Conservation (phyloP, 2,113 vertebrate species). For the Mesoclemmys tuberculata region DNA sequence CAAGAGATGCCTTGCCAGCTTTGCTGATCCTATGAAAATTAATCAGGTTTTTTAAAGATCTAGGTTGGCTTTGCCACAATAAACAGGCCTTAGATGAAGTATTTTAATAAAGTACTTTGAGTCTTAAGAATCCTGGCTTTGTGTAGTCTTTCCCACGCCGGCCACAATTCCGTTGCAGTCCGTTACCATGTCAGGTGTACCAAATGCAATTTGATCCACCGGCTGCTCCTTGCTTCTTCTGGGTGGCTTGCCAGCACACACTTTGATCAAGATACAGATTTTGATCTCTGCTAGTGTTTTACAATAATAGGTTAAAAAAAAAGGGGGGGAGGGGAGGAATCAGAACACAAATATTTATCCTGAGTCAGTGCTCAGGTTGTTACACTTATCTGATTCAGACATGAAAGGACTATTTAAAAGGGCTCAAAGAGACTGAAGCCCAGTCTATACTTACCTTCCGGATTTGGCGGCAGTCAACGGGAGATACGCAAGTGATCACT, state of each 20-base stretch:
- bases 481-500: too few species aligned
- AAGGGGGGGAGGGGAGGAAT: background rate
- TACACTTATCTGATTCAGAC: background rate
- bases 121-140: background rate
- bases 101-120: constrained; percentile 46
- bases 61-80: constrained; percentile 13
- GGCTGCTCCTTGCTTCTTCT: background rate
- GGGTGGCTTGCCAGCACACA: background rate
- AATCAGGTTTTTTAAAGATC: background rate
- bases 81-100: constrained; percentile 38
- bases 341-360: background rate
- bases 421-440: background rate
- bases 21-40: accelerated
- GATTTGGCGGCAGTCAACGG: too few species aligned
- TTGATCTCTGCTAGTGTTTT: background rate
- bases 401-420: background rate
- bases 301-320: background rate
- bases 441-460: too few species aligned
- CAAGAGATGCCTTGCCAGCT: background rate
- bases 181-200: constrained; percentile 4
- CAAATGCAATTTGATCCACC: background rate
- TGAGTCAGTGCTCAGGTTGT: background rate
- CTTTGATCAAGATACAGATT: background rate
- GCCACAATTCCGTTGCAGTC: background rate
- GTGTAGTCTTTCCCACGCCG: background rate